These are phyloP conservation scores for Drosophila nigricruria DNA, from an alignment of 2,888 invertebrate genomes.

Conservation along the genomic window DNA sequence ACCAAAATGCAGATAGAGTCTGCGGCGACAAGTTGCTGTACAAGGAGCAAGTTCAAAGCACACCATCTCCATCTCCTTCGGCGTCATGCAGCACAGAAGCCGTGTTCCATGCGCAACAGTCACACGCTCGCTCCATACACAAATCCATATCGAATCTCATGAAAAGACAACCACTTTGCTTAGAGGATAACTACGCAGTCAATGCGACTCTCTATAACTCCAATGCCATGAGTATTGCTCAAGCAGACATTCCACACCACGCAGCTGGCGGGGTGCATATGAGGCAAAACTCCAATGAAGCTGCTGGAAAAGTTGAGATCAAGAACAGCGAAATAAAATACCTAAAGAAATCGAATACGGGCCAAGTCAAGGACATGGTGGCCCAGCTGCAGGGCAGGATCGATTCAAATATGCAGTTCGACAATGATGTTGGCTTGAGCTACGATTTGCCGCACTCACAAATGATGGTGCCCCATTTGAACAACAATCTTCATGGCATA, in stretches of 20 bases:
- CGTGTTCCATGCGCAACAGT: conserved; percentile 14
- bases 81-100: conserved; percentile 44
- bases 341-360: conserved; percentile 71
- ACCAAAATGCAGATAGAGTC: conserved; percentile 53
- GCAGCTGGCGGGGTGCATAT: conserved; percentile 27
- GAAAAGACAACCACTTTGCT: conserved; percentile 64
- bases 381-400: conserved; percentile 75
- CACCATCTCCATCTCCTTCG: conserved; percentile 27
- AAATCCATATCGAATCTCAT: conserved; percentile 54
- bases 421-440: conserved; percentile 5
- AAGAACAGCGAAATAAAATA: conserved; percentile 76
- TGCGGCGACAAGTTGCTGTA: conserved; percentile 64
- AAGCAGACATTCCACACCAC: not conserved
- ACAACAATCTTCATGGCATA: conserved; percentile 32
- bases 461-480: conserved; percentile 20
- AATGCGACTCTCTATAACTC: conserved; percentile 48
- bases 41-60: conserved; percentile 53
- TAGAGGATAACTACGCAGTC: conserved; percentile 53
- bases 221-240: conserved; percentile 41
- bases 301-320: conserved; percentile 57
- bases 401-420: conserved; percentile 39
- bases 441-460: conserved; percentile 23
- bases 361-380: conserved; percentile 78
- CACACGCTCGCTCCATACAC: conserved; percentile 4
- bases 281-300: conserved; percentile 41